These are phyloP conservation scores for Ranitomeya imitator DNA, from an alignment of 2,113 vertebrate species.

Conservation along the genomic window DNA sequence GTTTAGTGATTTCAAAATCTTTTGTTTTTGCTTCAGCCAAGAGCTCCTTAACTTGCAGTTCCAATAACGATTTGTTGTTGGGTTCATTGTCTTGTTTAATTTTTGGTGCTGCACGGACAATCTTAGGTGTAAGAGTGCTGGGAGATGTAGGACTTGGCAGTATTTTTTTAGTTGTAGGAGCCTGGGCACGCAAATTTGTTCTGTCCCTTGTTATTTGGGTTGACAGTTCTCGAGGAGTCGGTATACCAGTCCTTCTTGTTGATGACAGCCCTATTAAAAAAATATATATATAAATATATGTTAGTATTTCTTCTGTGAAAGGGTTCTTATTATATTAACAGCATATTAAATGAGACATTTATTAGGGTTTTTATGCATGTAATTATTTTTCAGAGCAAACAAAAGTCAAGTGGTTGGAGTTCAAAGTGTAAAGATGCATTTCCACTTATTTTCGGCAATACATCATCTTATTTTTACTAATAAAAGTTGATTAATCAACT, in stretches of 20 bases:
- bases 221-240: constrained; percentile 83
- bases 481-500: no score
- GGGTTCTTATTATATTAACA: not conserved
- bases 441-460: no score
- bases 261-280: constrained; percentile 74
- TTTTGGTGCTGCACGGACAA: constrained; percentile 76
- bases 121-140: constrained; percentile 82
- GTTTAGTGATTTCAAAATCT: constrained; percentile 90
- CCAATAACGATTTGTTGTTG: constrained; percentile 80
- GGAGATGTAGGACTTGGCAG: constrained; percentile 86
- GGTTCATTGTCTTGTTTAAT: constrained; percentile 79
- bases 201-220: constrained; percentile 79
- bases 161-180: constrained; percentile 76
- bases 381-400: no score
- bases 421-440: no score
- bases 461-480: no score
- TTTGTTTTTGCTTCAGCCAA: constrained; percentile 92
- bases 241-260: constrained; percentile 89
- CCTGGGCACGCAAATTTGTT: constrained; percentile 77
- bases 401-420: not conserved
- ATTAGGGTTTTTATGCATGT: no score
- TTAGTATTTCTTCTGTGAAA: not conserved
- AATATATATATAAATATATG: not conserved
- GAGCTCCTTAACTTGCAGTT: constrained; percentile 91
- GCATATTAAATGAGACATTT: no score